Percentiles rank a stretch among this genome's conserved stretches.
Conservation (phyloP, 2,888 invertebrate species). For the Invenusta paracnida region DNA sequence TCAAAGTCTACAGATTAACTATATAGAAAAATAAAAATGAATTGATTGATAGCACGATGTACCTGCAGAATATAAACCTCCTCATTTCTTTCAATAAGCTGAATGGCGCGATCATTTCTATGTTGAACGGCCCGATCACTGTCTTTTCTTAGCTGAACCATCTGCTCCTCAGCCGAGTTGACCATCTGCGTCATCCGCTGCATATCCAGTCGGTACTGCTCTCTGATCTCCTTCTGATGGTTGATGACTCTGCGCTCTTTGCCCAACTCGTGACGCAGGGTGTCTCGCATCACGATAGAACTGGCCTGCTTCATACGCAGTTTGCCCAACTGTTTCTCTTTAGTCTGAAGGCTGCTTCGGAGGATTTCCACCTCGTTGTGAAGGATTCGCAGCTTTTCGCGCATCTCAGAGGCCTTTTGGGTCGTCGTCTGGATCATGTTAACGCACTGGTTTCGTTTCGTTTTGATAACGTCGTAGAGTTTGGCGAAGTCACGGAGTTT, state of each 20-base stretch:
- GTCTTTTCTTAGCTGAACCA: conserved; percentile 57
- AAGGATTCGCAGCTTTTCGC: conserved; percentile 60
- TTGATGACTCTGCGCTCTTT: conserved; percentile 57
- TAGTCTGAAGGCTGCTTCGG: conserved; percentile 53
- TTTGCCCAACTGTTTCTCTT: conserved; percentile 55
- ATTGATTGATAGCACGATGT: too few relatives aligned
- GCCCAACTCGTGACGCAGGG: conserved; percentile 58
- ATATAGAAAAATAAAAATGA: too few relatives aligned
- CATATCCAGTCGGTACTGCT: conserved; percentile 60
- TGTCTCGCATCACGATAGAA: conserved; percentile 57
- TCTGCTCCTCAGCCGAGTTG: conserved; percentile 59
- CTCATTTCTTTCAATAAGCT: conserved; percentile 59
- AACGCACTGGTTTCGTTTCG: conserved; percentile 61
- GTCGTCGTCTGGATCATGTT: conserved; percentile 60
- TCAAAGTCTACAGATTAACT: too few relatives aligned
- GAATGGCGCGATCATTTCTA: conserved; percentile 59
- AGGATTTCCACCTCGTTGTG: conserved; percentile 61
- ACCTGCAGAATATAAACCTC: conserved; percentile 59
- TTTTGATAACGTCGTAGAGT: conserved; percentile 61
- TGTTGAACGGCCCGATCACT: conserved; percentile 58
- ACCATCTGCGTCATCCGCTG: conserved; percentile 59
- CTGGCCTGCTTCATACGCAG: conserved; percentile 57
- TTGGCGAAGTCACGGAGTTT: conserved; percentile 60
- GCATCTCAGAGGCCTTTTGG: conserved; percentile 60
- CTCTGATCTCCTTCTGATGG: conserved; percentile 55